phyloP scores from a whole-genome alignment of 2,888 invertebrate genomes.

The Tenodera sinensis region DNA sequence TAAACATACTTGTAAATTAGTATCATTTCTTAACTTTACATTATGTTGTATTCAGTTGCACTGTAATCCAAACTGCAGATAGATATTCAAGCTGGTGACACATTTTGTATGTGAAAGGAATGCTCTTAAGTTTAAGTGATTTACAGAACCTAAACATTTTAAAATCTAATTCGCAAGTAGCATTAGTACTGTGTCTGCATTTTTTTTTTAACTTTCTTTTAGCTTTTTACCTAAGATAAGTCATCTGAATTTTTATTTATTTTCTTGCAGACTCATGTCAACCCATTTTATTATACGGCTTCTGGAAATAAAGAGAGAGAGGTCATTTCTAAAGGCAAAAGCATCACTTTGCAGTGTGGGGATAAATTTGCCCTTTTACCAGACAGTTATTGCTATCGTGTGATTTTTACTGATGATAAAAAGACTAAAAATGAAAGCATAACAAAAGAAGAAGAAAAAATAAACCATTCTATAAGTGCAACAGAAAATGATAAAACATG shows the following conservation, averaged over 20 bases:
- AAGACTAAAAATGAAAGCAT: background rate
- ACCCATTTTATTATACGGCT: constrained; percentile 50
- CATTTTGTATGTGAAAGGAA: too few species aligned
- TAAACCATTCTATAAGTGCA: background rate
- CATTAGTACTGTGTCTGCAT: too few species aligned
- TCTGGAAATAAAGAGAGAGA: constrained; percentile 38
- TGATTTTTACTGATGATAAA: constrained; percentile 39
- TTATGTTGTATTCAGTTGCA: too few species aligned
- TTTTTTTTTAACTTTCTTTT: too few species aligned
- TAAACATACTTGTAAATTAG: too few species aligned
- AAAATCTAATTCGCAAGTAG: too few species aligned
- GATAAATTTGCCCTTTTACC: constrained; percentile 55
- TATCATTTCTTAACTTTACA: too few species aligned
- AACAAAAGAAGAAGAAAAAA: background rate
- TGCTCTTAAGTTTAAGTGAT: too few species aligned
- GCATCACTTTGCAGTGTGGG: constrained; percentile 44
- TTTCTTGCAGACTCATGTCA: constrained; percentile 50
- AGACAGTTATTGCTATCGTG: constrained; percentile 50
- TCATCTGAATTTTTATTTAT: background rate
- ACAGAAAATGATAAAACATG: background rate
- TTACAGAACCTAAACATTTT: too few species aligned
- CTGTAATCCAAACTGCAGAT: too few species aligned
- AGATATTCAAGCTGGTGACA: too few species aligned
- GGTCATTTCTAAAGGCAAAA: constrained; percentile 42
- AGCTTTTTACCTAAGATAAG: too few species aligned